Conservation (phyloP, 2,113 vertebrate genomes). For the Podarcis muralis region DNA sequence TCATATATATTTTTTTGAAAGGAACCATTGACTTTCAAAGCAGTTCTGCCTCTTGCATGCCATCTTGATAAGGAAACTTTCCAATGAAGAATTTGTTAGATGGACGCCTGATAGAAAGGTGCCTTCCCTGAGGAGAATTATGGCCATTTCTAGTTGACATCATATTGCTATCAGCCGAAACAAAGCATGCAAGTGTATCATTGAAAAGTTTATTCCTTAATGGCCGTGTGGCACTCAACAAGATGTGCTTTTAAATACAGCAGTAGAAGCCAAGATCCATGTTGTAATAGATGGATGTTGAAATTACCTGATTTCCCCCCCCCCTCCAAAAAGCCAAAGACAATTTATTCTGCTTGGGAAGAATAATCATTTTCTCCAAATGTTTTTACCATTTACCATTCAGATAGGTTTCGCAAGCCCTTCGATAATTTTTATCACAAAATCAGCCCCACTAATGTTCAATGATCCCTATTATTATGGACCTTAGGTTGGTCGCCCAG, state of each 20-base stretch:
- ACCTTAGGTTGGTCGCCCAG: too few relatives aligned
- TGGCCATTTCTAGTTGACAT: constrained; percentile 52
- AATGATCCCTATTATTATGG: background rate
- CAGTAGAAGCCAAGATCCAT: constrained; percentile 13
- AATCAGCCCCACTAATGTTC: background rate
- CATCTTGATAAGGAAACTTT: constrained; percentile 72
- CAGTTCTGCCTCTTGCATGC: constrained; percentile 59
- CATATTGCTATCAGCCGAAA: constrained; percentile 58
- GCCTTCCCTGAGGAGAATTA: constrained; percentile 64
- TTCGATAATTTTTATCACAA: background rate
- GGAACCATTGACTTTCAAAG: constrained; percentile 78
- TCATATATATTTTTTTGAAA: constrained; percentile 3
- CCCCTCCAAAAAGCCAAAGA: background rate
- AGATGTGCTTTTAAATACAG: constrained; percentile 14
- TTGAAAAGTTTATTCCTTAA: constrained; percentile 40
- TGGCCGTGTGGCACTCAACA: background rate
- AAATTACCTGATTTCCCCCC: background rate
- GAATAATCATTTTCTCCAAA: background rate
- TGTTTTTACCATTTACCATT: background rate
- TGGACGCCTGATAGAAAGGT: constrained; percentile 55
- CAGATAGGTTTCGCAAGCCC: background rate
- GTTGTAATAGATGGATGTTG: background rate
- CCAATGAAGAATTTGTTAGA: constrained; percentile 55
- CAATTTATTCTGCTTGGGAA: background rate
- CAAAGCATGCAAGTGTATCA: constrained; percentile 57